These are phyloP conservation scores for Stratiolaelaps scimitus DNA, from an alignment of 1,140 invertebrate genomes.

Conservation along the genomic window DNA sequence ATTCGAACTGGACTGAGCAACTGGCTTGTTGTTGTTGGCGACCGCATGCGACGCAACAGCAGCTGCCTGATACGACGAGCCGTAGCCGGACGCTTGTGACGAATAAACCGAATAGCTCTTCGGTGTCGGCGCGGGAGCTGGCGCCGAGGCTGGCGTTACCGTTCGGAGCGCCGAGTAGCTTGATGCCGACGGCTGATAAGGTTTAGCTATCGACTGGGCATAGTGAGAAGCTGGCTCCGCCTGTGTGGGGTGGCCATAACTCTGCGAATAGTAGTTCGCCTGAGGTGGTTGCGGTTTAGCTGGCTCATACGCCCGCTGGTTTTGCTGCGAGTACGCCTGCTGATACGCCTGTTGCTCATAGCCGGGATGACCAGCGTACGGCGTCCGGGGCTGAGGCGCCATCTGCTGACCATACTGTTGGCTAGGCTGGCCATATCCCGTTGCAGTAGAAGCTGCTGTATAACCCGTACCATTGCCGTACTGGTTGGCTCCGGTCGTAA, in stretches of 20 bases:
- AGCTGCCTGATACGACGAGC: conserved; percentile 13
- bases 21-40: background rate
- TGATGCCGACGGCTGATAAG: conserved; percentile 13
- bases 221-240: conserved; percentile 8
- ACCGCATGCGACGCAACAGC: background rate
- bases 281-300: background rate
- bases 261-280: conserved; percentile 4
- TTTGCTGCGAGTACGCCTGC: conserved; percentile 13
- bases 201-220: conserved; percentile 1
- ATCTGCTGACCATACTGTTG: conserved; percentile 7
- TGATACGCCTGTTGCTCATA: conserved; percentile 3
- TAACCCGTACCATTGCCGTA: conserved; percentile 24
- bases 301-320: conserved; percentile 10
- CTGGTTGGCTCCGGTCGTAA: conserved; percentile 5
- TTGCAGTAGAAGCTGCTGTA: background rate
- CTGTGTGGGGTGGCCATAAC: conserved; percentile 8
- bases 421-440: conserved; percentile 8
- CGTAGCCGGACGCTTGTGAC: conserved; percentile 7
- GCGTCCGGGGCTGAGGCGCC: background rate
- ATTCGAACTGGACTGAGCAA: background rate
- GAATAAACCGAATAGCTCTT: conserved; percentile 22
- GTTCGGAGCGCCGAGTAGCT: background rate
- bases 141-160: background rate
- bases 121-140: background rate
- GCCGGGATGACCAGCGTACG: conserved; percentile 4